These are phyloP conservation scores for Tragelaphus scriptus DNA, from an alignment of 2,113 vertebrate genomes.

Conservation along the genomic window DNA sequence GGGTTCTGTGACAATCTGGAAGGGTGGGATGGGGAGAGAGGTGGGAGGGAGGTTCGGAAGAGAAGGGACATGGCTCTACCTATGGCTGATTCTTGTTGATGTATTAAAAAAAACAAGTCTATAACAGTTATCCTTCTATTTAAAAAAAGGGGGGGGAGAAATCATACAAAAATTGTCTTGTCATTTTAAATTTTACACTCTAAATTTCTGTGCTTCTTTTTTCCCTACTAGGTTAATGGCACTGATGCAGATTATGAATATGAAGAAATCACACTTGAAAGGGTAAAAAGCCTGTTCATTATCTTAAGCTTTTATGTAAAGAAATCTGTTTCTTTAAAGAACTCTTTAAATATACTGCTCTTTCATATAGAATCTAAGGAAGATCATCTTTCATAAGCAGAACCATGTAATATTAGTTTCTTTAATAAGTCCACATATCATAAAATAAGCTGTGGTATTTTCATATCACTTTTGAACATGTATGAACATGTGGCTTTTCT, in stretches of 20 bases:
- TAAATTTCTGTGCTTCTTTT: slow-evolving; percentile 44
- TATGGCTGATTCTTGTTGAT: background rate
- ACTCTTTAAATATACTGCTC: slow-evolving; percentile 25
- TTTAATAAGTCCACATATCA: background rate
- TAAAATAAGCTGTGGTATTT: slow-evolving; percentile 37
- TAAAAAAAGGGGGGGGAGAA: background rate
- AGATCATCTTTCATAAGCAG: background rate
- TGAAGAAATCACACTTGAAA: slow-evolving; percentile 98
- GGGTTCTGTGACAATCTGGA: background rate
- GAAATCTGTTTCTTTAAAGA: slow-evolving; percentile 32
- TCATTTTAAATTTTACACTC: slow-evolving; percentile 15
- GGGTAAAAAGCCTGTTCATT: slow-evolving; percentile 83
- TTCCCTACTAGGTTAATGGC: slow-evolving; percentile 90
- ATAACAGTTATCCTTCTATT: background rate
- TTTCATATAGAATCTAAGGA: background rate
- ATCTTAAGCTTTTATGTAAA: slow-evolving; percentile 8
- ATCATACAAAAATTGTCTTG: slow-evolving; percentile 21
- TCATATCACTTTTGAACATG: background rate
- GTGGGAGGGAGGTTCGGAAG: background rate
- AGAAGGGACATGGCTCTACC: background rate
- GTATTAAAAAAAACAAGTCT: background rate
- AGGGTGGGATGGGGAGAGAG: background rate
- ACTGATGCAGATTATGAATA: slow-evolving; percentile 97
- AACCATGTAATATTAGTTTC: slow-evolving; percentile 1
- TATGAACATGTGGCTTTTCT: background rate